Percentiles rank a stretch among this genome's conserved stretches.
phyloP scores from a whole-genome alignment of 2,888 invertebrate genomes.

The Linnaemya tessellans region DNA sequence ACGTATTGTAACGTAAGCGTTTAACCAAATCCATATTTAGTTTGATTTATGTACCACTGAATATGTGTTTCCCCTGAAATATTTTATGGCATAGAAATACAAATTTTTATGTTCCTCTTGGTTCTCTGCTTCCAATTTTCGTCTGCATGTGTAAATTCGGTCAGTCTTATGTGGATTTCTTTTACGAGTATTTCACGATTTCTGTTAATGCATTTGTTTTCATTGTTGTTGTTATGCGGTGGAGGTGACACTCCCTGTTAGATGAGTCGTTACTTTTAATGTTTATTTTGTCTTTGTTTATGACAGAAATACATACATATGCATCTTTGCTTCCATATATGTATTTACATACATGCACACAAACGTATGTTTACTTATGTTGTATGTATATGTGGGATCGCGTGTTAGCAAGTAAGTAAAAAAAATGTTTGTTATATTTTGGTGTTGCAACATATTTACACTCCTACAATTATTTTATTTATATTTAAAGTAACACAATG shows the following conservation, averaged over 20 bases:
- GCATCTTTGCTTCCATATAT: background rate
- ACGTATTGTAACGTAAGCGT: too few relatives aligned
- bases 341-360: background rate
- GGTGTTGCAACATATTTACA: slow-evolving; percentile 18
- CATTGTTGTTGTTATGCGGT: background rate
- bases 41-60: too few relatives aligned
- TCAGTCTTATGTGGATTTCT: background rate
- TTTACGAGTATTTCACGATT: background rate
- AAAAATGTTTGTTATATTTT: background rate
- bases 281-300: background rate
- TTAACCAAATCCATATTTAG: too few relatives aligned
- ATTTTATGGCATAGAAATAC: background rate
- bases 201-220: background rate
- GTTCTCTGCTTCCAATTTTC: background rate
- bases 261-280: slow-evolving; percentile 29
- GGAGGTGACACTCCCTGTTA: slow-evolving; percentile 36
- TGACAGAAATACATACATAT: background rate
- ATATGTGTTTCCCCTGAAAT: too few relatives aligned
- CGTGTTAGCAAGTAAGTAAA: slow-evolving; percentile 41
- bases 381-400: background rate
- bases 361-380: too few relatives aligned
- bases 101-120: background rate
- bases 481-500: background rate
- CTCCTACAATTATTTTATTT: slow-evolving; percentile 41
- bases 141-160: background rate